Percentiles rank a stretch among this genome's conserved stretches.
phyloP scores from a whole-genome alignment of 1,140 invertebrate species.

The Drosophila albomicans region DNA sequence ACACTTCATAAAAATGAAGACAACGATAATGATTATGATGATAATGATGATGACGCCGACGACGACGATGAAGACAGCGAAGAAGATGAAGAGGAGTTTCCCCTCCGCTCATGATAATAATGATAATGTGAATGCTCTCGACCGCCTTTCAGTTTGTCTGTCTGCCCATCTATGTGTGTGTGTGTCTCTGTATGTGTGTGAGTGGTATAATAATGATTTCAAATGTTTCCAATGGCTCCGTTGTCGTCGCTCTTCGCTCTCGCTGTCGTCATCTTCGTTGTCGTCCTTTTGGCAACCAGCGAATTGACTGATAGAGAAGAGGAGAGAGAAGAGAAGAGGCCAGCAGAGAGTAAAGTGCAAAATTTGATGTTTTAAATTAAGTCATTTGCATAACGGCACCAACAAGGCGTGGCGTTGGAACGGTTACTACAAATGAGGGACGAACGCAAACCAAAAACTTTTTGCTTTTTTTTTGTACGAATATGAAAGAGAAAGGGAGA shows the following conservation, averaged over 20 bases:
- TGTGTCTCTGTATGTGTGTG: slow-evolving; percentile 21
- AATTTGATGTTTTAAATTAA: slow-evolving; percentile 78
- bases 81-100: slow-evolving; percentile 4
- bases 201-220: slow-evolving; percentile 73
- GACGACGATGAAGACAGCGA: background rate
- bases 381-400: slow-evolving; percentile 68
- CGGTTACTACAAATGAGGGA: slow-evolving; percentile 41
- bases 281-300: slow-evolving; percentile 8
- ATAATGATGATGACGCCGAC: slow-evolving; percentile 50
- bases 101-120: slow-evolving; percentile 28
- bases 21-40: slow-evolving; percentile 71
- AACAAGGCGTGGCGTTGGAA: slow-evolving; percentile 11
- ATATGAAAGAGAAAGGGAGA: background rate
- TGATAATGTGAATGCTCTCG: slow-evolving; percentile 33
- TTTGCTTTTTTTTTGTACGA: slow-evolving; percentile 4
- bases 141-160: slow-evolving; percentile 9
- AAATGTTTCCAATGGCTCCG: slow-evolving; percentile 60
- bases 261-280: slow-evolving; percentile 12
- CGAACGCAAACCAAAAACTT: slow-evolving; percentile 9
- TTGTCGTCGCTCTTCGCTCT: background rate
- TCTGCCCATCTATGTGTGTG: background rate
- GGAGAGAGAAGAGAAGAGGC: background rate
- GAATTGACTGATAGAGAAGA: slow-evolving; percentile 10
- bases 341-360: slow-evolving; percentile 40
- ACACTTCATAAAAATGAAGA: slow-evolving; percentile 81